Evolutionary conservation across 2,113 vertebrate genomes (phyloP), one percentile per base, ranked within the genome.

Genomic region (Amphilophus citrinellus): DNA sequence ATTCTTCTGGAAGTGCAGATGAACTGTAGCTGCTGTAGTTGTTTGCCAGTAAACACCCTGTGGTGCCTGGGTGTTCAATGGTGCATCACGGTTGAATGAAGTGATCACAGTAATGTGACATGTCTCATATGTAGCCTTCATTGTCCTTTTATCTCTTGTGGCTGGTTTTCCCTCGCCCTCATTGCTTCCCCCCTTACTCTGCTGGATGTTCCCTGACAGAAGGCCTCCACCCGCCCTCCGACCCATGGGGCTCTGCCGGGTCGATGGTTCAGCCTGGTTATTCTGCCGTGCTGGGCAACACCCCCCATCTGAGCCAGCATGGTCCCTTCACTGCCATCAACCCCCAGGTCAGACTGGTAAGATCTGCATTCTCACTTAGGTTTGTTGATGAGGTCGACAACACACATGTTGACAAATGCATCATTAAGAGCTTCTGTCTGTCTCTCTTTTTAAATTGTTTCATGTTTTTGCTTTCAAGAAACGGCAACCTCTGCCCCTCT

Each of bases 331-430:
- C 96, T 53, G 93, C 97, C 89, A 96, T 98, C 89, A 97, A 98
- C 80, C 97, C 97, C 77, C 97, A 98, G 10, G 98, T 98, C 85
- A 97, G 97, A 91, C 96, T 98, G 97, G 98, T 99, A 96, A 96
- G 80, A 30, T 76, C 20, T 59, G 39, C 77, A 27, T 39, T 83
- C 47, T 35, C 42, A 50, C 56, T 66, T 44, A 20, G 1, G 65
- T 32, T 79, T 83, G 9, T 81, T 79, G 14, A 59, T 53, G 68
- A 73, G 47, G 68, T 73, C 44, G 59, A 44, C 50, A 13, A 57
- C 14, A 32, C 79, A 80, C 35, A 60, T 77, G 77, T 65, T 83
- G 59, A 78, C 24, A 30, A 50, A 79, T 85, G 30, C 32, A n/a
- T 84, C 37, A 68, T 82, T 57, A 37, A 77, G 13, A 13, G 30